Evolutionary conservation across 2,113 vertebrate species (phyloP).

Genomic region (Fukomys damarensis): DNA sequence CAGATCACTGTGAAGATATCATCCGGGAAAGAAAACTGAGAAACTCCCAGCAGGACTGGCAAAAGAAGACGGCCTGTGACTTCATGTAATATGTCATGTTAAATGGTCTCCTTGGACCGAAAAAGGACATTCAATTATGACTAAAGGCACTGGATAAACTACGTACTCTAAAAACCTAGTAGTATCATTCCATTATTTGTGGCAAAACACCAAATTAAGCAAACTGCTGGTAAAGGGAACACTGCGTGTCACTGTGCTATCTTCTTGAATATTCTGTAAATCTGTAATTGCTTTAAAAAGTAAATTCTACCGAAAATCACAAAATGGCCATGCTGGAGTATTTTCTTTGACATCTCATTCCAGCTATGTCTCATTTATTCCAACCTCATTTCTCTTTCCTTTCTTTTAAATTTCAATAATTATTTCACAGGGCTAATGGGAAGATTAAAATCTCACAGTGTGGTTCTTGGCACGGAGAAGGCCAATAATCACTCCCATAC

Average conservation of each 20-base stretch:
- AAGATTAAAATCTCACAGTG: background rate
- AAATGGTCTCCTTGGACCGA: background rate
- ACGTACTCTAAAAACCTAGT: background rate
- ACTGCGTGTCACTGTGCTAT: too few species aligned
- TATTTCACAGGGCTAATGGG: background rate
- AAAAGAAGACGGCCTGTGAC: rapidly evolving
- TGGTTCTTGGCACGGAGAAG: too few species aligned
- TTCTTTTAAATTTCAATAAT: background rate
- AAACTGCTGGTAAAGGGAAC: background rate
- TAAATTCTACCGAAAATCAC: background rate
- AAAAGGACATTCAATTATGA: background rate
- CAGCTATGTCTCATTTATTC: background rate
- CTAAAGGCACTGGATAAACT: background rate
- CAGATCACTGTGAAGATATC: background rate
- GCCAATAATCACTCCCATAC: background rate
- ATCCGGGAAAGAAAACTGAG: background rate
- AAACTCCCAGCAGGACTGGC: background rate
- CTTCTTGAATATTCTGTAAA: background rate
- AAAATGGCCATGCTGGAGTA: too few species aligned
- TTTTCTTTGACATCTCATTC: background rate
- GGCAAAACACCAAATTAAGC: background rate
- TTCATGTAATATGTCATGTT: background rate
- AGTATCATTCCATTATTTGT: background rate
- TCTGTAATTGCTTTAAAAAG: background rate
- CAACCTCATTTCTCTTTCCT: background rate